Evolutionary conservation across 2,113 vertebrate genomes (phyloP), one percentile per base, ranked within the genome.

Genomic region (Brachypodius melanocephalos): DNA sequence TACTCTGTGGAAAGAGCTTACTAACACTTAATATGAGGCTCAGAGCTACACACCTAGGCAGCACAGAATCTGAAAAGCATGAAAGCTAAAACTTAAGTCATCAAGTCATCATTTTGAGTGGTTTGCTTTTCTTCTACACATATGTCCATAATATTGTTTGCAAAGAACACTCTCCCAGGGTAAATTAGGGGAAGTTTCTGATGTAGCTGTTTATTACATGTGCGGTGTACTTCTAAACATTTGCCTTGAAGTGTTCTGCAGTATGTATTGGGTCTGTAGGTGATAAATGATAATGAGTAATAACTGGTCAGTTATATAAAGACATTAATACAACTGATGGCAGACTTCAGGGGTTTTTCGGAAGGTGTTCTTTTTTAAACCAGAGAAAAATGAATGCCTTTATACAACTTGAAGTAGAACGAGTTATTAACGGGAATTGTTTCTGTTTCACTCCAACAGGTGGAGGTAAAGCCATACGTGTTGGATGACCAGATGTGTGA

Each of bases 381-480:
- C 6, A 43, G 51, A 62, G 54, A 13, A 46, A 66, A 40, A 9
- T 8, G 2, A 55, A 16, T 42, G 16, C 8, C 9, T 32, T 76
- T 15, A 3, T 38, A 2, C 3, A 9, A 2, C 45, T 59, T 43
- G 1, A 29, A 6, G 43, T 14, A 72, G 61, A 32, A 76, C 3
- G 14, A 67, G 29, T 3, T 22, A 12, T 17, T 91, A 57, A 91
- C 9, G 3, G 4, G 49, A 28, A 31, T 34, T n/a, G 29, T 80
- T 63, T 48, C 20, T 81, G 54, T 42, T 73, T 58, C 12, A 5
- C 46, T 42, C 75, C 49, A 75, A 86, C 96, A 99, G 99, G 99
- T 99, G 98, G 99, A 99, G 98, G 99, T 99, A 97, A 99, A 99
- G 98, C 99, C 99, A 96, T 99, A 99, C 38, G 99, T 99, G 96